Evolutionary conservation across 2,797 vertebrate genomes (phyloP).

Genomic region (Protosalanx chinensis): DNA sequence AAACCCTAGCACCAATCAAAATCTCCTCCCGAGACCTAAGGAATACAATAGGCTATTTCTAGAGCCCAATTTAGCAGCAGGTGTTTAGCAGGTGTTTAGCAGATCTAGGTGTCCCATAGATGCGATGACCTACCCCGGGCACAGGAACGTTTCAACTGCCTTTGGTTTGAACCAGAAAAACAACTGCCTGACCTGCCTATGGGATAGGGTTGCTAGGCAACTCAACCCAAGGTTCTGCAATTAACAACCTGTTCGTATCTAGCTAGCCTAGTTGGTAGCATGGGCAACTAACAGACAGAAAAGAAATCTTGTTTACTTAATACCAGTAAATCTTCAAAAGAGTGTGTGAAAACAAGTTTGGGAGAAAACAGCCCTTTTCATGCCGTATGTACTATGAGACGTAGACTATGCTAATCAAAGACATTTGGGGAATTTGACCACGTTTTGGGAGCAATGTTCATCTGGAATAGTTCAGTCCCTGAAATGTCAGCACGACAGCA

Average conservation of each 20-base stretch:
- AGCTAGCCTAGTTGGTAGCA: constrained; percentile 19
- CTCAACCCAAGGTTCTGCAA: constrained; percentile 2
- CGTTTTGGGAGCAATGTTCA: constrained; percentile 22
- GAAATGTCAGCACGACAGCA: constrained; percentile 54
- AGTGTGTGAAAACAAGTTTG: constrained; percentile 24
- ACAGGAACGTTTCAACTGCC: constrained; percentile 5
- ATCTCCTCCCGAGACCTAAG: too few relatives aligned
- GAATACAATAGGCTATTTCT: neutral
- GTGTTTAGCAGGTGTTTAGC: too few relatives aligned
- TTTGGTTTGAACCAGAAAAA: constrained; percentile 17
- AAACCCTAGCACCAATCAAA: neutral
- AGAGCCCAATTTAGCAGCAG: too few relatives aligned
- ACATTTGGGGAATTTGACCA: constrained; percentile 29
- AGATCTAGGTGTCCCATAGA: constrained; percentile 13
- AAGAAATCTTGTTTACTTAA: constrained; percentile 22
- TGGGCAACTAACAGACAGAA: constrained; percentile 20
- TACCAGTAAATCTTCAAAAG: constrained; percentile 28
- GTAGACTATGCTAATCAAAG: constrained; percentile 25
- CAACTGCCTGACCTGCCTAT: constrained; percentile 14
- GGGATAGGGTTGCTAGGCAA: constrained; percentile 31
- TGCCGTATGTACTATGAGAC: constrained; percentile 13
- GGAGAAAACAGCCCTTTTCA: constrained; percentile 33
- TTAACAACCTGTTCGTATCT: constrained; percentile 17
- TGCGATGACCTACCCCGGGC: constrained; percentile 8
- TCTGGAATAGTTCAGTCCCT: constrained; percentile 46